A percentile compares a stretch with the other conserved stretches of the same genome.
phyloP scores from a whole-genome alignment of 2,888 invertebrate species.

The Amphipoea oculea region DNA sequence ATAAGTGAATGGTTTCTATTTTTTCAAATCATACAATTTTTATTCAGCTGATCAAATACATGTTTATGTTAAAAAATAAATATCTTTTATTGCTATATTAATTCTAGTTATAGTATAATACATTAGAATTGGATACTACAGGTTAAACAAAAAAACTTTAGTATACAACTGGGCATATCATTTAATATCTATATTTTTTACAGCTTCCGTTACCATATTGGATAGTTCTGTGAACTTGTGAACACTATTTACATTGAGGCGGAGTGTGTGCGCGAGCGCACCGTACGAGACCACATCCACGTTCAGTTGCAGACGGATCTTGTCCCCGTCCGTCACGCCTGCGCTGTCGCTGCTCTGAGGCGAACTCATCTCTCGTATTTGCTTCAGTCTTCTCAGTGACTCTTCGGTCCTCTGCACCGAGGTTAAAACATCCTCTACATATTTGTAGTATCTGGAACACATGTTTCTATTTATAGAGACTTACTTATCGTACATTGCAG shows the following conservation, averaged over 20 bases:
- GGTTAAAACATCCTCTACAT: slow-evolving; percentile 96
- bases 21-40: slow-evolving; percentile 90
- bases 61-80: slow-evolving; percentile 87
- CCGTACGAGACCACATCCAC: slow-evolving; percentile 96
- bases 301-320: slow-evolving; percentile 97
- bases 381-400: slow-evolving; percentile 96
- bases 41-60: slow-evolving; percentile 90
- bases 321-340: slow-evolving; percentile 96
- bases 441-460: slow-evolving; percentile 91
- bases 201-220: slow-evolving; percentile 92
- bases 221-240: slow-evolving; percentile 91
- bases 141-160: slow-evolving; percentile 71
- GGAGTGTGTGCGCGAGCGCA: slow-evolving; percentile 90
- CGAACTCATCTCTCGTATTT: slow-evolving; percentile 92
- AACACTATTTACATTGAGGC: slow-evolving; percentile 89
- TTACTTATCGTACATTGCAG: slow-evolving; percentile 26
- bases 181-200: slow-evolving; percentile 90
- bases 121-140: slow-evolving; percentile 54
- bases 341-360: slow-evolving; percentile 87
- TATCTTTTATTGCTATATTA: slow-evolving; percentile 70
- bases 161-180: slow-evolving; percentile 85
- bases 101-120: slow-evolving; percentile 43
- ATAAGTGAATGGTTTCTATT: slow-evolving; percentile 91
- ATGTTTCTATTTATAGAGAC: slow-evolving; percentile 51
- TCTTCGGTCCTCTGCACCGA: slow-evolving; percentile 99